Evolutionary conservation across 2,888 invertebrate genomes (phyloP).

Genomic region (Andrena haemorrhoa): DNA sequence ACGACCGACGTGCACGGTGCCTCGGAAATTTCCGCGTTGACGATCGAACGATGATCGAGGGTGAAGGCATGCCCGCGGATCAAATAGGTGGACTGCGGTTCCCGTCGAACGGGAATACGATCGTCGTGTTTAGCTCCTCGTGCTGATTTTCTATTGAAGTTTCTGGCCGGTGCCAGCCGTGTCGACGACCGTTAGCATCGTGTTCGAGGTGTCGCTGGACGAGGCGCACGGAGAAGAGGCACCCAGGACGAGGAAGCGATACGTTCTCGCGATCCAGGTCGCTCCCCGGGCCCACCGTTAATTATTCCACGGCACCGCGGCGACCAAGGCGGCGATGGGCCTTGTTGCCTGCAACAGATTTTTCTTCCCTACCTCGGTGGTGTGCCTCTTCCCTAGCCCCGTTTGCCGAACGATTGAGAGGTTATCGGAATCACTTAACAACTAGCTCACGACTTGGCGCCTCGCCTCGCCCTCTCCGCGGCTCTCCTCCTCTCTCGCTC

Average conservation of each 20-base stretch:
- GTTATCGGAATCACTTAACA: constrained; percentile 84
- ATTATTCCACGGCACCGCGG: constrained; percentile 80
- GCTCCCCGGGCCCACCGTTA: constrained; percentile 76
- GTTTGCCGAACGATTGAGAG: constrained; percentile 82
- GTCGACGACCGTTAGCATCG: constrained; percentile 75
- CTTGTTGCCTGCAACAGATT: constrained; percentile 53
- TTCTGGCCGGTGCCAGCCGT: constrained; percentile 41
- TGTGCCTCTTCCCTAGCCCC: constrained; percentile 56
- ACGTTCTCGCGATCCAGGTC: constrained; percentile 78
- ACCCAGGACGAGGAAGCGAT: constrained; percentile 73
- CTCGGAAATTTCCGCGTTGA: constrained; percentile 18
- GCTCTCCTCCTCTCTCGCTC: constrained; percentile 34
- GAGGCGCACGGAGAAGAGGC: constrained; percentile 51
- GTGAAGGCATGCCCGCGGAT: background rate
- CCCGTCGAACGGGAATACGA: constrained; percentile 34
- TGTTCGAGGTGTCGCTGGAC: constrained; percentile 64
- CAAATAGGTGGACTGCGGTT: constrained; percentile 4
- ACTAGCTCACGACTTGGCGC: constrained; percentile 83
- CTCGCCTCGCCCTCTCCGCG: constrained; percentile 73
- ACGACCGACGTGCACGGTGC: constrained; percentile 10
- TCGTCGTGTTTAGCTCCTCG: constrained; percentile 35
- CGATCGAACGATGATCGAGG: constrained; percentile 28
- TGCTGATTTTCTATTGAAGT: constrained; percentile 54
- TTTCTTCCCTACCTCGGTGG: constrained; percentile 70
- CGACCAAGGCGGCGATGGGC: constrained; percentile 60